phyloP scores from a whole-genome alignment of 2,888 invertebrate species.

The Noctua janthina region DNA sequence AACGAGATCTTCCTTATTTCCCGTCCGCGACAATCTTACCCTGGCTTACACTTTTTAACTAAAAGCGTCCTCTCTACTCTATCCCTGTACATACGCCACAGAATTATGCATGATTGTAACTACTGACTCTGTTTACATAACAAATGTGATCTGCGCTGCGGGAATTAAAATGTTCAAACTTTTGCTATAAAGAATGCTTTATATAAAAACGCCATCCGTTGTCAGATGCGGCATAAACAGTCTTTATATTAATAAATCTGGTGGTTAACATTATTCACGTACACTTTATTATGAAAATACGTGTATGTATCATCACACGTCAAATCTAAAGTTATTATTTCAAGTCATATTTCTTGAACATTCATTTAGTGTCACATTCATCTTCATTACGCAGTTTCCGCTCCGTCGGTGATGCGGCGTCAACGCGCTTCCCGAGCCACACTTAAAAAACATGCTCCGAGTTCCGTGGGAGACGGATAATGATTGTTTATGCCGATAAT shows the following conservation, averaged over 20 bases:
- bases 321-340: conserved; percentile 44
- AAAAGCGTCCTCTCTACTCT: conserved; percentile 34
- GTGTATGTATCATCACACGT: conserved; percentile 17
- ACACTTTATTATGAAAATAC: conserved; percentile 24
- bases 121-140: conserved; percentile 61
- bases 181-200: conserved; percentile 39
- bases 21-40: conserved; percentile 51
- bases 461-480: conserved; percentile 66
- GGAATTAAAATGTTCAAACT: conserved; percentile 47
- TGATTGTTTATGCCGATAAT: conserved; percentile 61
- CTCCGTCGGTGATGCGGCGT: conserved; percentile 48
- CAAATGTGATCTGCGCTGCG: conserved; percentile 46
- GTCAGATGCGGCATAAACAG: neutral
- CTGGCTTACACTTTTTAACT: conserved; percentile 43
- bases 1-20: conserved; percentile 61
- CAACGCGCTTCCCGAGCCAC: conserved; percentile 53
- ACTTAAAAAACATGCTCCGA: conserved; percentile 64
- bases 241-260: conserved; percentile 22
- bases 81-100: conserved; percentile 40
- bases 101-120: conserved; percentile 62
- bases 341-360: conserved; percentile 49
- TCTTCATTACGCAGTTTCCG: conserved; percentile 66
- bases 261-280: conserved; percentile 3
- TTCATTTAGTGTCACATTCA: conserved; percentile 57
- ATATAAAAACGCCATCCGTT: conserved; percentile 5